Base-by-base conservation (phyloP, 2,888 invertebrate genomes). In the Cryptophagus acutangulus region DNA sequence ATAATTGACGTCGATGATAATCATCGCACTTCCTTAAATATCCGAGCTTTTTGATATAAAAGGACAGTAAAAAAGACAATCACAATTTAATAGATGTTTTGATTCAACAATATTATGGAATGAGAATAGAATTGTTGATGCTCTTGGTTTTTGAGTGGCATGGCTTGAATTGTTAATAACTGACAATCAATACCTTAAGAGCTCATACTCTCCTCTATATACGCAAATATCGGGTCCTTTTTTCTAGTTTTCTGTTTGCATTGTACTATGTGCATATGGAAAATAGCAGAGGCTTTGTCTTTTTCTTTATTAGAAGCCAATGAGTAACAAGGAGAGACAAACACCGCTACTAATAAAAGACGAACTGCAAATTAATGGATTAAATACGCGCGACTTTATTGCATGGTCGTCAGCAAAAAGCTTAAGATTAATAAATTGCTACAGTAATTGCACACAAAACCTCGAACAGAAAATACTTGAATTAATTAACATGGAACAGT, bases 291-390 rank as follows among this genome's bases (percentile, higher is more conserved):
- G 47, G 48, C 51, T 53, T 54, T 52, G 51, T 52, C 51, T 54
- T 48, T 46, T 50, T 49, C 51, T 48, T 54, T 41, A 52, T 54
- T 52, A 48, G 47, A 40, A 43, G 50, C 40, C 44, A 50, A 54
- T 50, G 48, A 41, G 44, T 40, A 45, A 40, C 40, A 36, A 38
- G 45, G 38, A 47, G 46, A 39, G 43, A 41, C 39, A 49, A n/a
- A n/a, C n/a, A n/a, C n/a, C n/a, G 33, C 45, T 40, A 43, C 42
- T 40, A 46, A 33, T 41, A 39, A 28, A 51, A 48, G 55, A 53
- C 48, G 47, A 46, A 46, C 41, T 46, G 38, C 44, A 45, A 51
- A 53, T 53, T 51, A 49, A 49, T 45, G 57, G 57, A 57, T 57
- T 56, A 53, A 48, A 48, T 48, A 44, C n/a, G n/a, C n/a, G n/a